Percentiles rank a stretch among this genome's conserved stretches.
phyloP scores from a whole-genome alignment of 2,888 invertebrate species.

The Drosophila helvetica region DNA sequence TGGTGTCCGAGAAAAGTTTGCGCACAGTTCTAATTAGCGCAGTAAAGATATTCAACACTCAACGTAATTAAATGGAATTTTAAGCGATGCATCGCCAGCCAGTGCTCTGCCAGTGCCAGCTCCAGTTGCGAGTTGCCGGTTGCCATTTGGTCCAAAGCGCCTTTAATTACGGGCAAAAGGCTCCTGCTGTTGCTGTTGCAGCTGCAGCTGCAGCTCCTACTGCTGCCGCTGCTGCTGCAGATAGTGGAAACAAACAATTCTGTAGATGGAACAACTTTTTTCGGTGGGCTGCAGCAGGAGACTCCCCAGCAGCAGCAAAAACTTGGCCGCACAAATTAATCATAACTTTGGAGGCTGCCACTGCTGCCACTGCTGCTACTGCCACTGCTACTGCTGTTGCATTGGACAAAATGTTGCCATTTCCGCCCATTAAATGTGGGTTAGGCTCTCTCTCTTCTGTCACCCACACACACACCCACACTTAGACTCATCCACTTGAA shows the following conservation, averaged over 20 bases:
- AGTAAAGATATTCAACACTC: constrained; percentile 74
- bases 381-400: constrained; percentile 18
- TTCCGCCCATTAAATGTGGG: constrained; percentile 68
- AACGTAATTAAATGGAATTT: constrained; percentile 77
- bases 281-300: constrained; percentile 58
- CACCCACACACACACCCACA: neutral
- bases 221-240: constrained; percentile 32
- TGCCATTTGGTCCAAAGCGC: constrained; percentile 46
- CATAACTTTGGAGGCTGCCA: constrained; percentile 73
- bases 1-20: constrained; percentile 63
- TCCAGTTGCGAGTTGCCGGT: constrained; percentile 23
- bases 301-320: constrained; percentile 55
- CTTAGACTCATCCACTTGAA: constrained; percentile 8
- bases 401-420: constrained; percentile 37
- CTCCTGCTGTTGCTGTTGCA: constrained; percentile 18
- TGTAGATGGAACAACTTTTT: constrained; percentile 51
- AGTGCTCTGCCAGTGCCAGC: constrained; percentile 1
- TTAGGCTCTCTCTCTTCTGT: constrained; percentile 40
- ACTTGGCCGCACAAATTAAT: constrained; percentile 78
- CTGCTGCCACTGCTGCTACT: constrained; percentile 23
- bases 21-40: constrained; percentile 71
- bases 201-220: neutral
- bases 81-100: constrained; percentile 56
- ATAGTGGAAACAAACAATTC: constrained; percentile 61
- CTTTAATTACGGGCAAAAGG: constrained; percentile 65